A percentile compares a stretch with the other conserved stretches of the same genome.
Evolutionary conservation across 2,113 vertebrate species (phyloP).

Genomic region (Pogonocichla stellata): DNA sequence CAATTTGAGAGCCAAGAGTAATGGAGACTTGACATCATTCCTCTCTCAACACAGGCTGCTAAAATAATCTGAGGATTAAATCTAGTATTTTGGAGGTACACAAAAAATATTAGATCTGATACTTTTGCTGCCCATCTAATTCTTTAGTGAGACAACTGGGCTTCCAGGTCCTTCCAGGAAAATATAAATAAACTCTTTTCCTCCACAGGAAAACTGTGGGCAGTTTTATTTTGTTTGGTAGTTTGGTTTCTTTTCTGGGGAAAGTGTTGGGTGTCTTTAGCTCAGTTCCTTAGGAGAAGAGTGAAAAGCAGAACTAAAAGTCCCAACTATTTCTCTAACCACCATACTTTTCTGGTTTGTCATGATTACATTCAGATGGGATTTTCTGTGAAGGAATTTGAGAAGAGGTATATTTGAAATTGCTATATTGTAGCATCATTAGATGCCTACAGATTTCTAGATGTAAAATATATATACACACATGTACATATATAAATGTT

Average conservation of each 20-base stretch:
- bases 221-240: not conserved
- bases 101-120: not conserved
- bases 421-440: not conserved
- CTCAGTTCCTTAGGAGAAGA: not conserved
- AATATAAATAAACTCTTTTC: not conserved
- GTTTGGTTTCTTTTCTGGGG: not conserved
- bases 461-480: not conserved
- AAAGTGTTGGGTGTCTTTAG: not conserved
- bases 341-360: not conserved
- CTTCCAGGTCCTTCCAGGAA: not conserved
- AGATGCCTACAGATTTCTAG: not conserved
- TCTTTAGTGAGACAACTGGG: not conserved
- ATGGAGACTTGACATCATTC: not conserved
- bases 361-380: not conserved
- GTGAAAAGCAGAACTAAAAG: not conserved
- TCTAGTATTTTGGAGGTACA: not conserved
- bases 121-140: not conserved
- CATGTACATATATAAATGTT: not conserved
- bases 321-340: not conserved
- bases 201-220: not conserved
- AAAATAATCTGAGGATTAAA: conserved; percentile 3
- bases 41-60: not conserved
- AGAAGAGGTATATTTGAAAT: not conserved
- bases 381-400: not conserved
- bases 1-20: conserved; percentile 4